Base-by-base conservation (phyloP, 2,888 invertebrate species). In the Cephus rjabovi region DNA sequence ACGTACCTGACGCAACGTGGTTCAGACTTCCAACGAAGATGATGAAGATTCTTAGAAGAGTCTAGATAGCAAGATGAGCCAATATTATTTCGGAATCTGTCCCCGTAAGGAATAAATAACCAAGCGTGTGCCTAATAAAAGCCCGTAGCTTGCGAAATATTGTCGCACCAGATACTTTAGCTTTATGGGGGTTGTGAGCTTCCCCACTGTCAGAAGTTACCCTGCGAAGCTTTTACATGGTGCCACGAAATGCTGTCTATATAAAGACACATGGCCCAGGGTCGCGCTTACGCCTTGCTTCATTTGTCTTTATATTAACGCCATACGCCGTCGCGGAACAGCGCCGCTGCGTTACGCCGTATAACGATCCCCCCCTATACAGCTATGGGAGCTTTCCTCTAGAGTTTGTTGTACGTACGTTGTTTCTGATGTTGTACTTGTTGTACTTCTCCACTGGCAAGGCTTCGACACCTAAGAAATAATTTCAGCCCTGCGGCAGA, bases 221-320 rank as follows among this genome's bases (percentile, higher is more conserved):
- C 75, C 87, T 69, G 83, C 79, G 74, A 74, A 77, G 73, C 37
- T 77, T 81, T 76, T 73, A 12, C 80, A 78, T 77, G 83, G 83
- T 83, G 86, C 81, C 80, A 82, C 82, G 84, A 80, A 81, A 83
- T 84, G 82, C 82, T 83, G 84, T 86, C 85, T 85, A 86, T 87
- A 87, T 89, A 88, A 87, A 89, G 89, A 89, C 89, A 88, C 87
- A 89, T 88, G 87, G 87, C 87, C 77, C 75, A 81, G 73, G 76
- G 76, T 76, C 81, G 79, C 79, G 73, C 79, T 77, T 75, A 79
- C 83, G 83, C 82, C 81, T 86, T 82, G 89, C 87, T 89, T 90
- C 91, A 90, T 91, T 90, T 90, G 90, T 90, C 90, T 84, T 85
- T 82, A 85, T 85, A 89, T 89, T 89, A 88, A 86, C 88, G 83